A percentile compares a stretch with the other conserved stretches of the same genome.
These are phyloP conservation scores for Sebastes fasciatus DNA, from an alignment of 2,113 vertebrate species.

Conservation along the genomic window DNA sequence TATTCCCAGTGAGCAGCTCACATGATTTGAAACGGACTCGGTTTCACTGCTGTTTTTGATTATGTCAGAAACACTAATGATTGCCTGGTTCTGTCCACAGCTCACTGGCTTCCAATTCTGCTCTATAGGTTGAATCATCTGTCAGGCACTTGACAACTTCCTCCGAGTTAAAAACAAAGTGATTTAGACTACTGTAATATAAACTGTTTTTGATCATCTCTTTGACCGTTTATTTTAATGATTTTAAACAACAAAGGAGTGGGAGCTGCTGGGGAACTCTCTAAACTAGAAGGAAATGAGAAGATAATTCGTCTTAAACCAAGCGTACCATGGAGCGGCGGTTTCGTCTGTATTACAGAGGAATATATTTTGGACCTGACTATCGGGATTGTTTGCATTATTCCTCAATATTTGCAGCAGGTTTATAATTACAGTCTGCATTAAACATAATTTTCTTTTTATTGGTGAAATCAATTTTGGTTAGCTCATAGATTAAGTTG, in stretches of 20 bases:
- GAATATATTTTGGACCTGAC: background rate
- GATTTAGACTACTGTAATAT: constrained; percentile 33
- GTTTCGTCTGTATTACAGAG: background rate
- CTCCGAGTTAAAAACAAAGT: constrained; percentile 48
- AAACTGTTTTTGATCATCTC: constrained; percentile 35
- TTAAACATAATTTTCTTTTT: background rate
- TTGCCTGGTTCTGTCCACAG: constrained; percentile 47
- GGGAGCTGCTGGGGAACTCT: background rate
- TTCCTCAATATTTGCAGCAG: constrained; percentile 20
- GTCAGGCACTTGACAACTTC: constrained; percentile 60
- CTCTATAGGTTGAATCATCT: constrained; percentile 53
- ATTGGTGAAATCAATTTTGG: constrained; percentile 6
- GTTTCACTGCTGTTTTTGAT: constrained; percentile 62
- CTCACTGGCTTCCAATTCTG: constrained; percentile 55
- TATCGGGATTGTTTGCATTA: background rate
- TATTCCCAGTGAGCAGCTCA: constrained; percentile 42
- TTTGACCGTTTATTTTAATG: constrained; percentile 35
- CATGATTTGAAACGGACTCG: constrained; percentile 36
- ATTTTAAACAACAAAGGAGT: constrained; percentile 34
- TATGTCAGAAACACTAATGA: constrained; percentile 60
- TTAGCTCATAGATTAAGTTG: background rate
- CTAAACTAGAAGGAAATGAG: constrained; percentile 13
- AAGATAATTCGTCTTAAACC: background rate
- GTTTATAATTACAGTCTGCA: constrained; percentile 2
- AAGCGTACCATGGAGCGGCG: background rate